A percentile compares a stretch with the other conserved stretches of the same genome.
Conservation (phyloP, 2,888 invertebrate genomes). For the Stratiomys singularior region DNA sequence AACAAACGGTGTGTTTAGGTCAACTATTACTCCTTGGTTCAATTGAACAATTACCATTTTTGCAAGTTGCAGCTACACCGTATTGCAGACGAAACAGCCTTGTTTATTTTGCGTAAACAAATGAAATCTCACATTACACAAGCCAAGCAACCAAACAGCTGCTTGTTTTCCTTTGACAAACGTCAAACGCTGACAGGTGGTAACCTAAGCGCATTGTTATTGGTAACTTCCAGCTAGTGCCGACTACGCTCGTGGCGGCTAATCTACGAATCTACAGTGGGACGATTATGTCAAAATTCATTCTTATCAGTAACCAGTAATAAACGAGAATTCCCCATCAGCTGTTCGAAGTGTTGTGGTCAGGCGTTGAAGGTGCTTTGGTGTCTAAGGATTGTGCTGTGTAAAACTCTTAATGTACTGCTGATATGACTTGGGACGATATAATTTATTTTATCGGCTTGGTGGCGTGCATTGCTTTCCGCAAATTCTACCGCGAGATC, state of each 20-base stretch:
- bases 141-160: conserved; percentile 39
- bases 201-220: neutral
- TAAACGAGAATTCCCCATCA: neutral
- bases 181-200: neutral
- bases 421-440: conserved; percentile 68
- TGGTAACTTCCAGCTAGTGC: neutral
- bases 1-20: neutral
- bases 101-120: conserved; percentile 42
- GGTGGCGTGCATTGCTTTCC: conserved; percentile 75
- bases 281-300: neutral
- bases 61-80: neutral
- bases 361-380: too few relatives aligned
- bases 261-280: neutral
- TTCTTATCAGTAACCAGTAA: too few relatives aligned
- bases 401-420: neutral
- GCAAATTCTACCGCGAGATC: conserved; percentile 73
- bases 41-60: conserved; percentile 31
- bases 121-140: conserved; percentile 30
- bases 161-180: conserved; percentile 3
- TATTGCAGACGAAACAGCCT: neutral
- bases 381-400: neutral
- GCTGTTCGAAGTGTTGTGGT: neutral
- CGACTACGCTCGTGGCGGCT: neutral
- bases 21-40: neutral
- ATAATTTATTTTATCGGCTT: conserved; percentile 77